Evolutionary conservation across 2,888 invertebrate species (phyloP).

Genomic region (Exephanes ischioxanthus): DNA sequence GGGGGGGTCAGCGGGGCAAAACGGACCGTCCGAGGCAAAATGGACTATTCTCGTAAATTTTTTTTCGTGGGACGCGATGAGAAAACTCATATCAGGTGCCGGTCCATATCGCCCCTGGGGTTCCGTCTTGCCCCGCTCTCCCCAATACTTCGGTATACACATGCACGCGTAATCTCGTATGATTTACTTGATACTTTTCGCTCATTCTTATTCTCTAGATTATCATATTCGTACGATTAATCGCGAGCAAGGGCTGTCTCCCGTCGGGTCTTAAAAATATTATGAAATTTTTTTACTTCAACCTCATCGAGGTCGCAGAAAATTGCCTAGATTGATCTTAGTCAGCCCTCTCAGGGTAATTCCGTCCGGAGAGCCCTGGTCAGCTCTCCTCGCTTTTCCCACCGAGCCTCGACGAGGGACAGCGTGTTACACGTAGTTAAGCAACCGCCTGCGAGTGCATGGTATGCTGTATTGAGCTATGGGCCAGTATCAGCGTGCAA

Average conservation of each 20-base stretch:
- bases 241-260: conserved; percentile 60
- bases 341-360: not conserved
- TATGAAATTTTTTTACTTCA: not conserved
- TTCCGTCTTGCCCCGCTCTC: not conserved
- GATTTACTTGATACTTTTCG: conserved; percentile 44
- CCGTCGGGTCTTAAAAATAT: conserved; percentile 36
- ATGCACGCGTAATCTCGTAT: conserved; percentile 11
- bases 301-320: not conserved
- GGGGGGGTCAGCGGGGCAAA: not conserved
- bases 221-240: conserved; percentile 37
- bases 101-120: not conserved
- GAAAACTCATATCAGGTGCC: not conserved
- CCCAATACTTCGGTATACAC: conserved; percentile 18
- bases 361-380: not conserved
- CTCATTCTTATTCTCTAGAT: conserved; percentile 49
- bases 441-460: conserved; percentile 84
- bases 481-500: conserved; percentile 82
- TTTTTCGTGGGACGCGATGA: not conserved
- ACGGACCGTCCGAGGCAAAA: not conserved
- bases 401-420: conserved; percentile 45
- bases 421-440: conserved; percentile 63
- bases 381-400: not conserved
- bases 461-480: conserved; percentile 84
- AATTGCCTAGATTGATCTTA: not conserved
- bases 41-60: not conserved